Evolutionary conservation across 1,140 invertebrate species (phyloP), one percentile per base, ranked within the genome.

Genomic region (Heliconius hermathena): DNA sequence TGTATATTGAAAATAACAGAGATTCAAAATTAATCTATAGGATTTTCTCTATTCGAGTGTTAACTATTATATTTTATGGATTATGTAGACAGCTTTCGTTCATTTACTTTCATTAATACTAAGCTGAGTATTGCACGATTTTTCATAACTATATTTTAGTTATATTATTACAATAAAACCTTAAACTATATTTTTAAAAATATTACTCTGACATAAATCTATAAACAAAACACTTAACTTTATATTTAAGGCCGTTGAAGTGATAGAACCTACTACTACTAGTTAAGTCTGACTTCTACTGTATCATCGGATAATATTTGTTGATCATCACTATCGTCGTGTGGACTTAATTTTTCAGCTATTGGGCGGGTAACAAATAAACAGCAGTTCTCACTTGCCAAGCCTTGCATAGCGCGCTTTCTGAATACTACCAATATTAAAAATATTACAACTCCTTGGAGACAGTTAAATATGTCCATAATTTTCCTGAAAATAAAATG

Each of bases 391-490:
- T 89, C 88, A 20, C 82, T 84, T 18, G 88, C 92, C 71, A 97
- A 82, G 1, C 95, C 94, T 78, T 95, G 93, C 49, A 96, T 93
- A 0, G 96, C 96, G n/a, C 95, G 93, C 81, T 95, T 96, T 8
- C 96, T 89, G 29, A 95, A 95, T 3, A 96, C 90, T 0, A 97
- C 95, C 74, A 97, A 81, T 3, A 97, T 86, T 2, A 97, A 78
- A 84, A 97, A 97, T 84, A 97, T 96, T 20, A 97, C 91, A 8
- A 97, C 81, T 0, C 97, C 97, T 95, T 97, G 96, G 0, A 97
- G 89, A 9, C 94, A 93, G 86, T 97, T 97, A 80, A 97, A 87
- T 16, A 95, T 93, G 83, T 97, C 96, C 83, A 95, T 95, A 29
- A 96, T 93, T 85, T 95, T 93, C 96, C 96, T 97, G 87, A 26